Evolutionary conservation across 2,113 vertebrate species (phyloP).

Genomic region (Grantiella picta): DNA sequence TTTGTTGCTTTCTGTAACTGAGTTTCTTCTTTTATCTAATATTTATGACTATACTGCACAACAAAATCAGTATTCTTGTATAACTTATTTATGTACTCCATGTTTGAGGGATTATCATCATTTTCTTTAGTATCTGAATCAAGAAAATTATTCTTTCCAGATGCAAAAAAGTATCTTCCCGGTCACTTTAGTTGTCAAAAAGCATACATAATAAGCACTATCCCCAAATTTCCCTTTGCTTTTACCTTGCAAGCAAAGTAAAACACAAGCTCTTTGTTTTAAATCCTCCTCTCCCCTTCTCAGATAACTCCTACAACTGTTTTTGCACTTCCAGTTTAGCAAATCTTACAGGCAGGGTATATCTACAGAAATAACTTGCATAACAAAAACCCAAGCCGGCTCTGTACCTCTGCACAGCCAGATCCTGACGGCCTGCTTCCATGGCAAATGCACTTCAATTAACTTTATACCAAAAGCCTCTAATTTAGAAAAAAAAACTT

Average conservation of each 20-base stretch:
- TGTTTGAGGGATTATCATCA: not conserved
- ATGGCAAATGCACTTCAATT: not conserved
- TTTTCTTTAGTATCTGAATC: not conserved
- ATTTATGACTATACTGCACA: not conserved
- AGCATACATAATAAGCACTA: not conserved
- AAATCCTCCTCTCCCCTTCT: not conserved
- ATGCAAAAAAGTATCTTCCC: not conserved
- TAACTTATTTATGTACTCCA: not conserved
- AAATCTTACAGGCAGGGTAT: not conserved
- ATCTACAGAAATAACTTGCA: not conserved
- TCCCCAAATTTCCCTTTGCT: not conserved
- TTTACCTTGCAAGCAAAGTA: not conserved
- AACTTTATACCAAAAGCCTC: not conserved
- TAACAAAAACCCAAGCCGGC: not conserved
- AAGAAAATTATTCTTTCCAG: not conserved
- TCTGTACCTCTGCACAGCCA: not conserved
- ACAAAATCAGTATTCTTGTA: not conserved
- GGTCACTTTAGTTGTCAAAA: not conserved
- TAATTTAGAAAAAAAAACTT: not conserved
- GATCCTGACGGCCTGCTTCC: not conserved
- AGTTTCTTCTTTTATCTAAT: not conserved
- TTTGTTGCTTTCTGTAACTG: not conserved
- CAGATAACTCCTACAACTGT: not conserved
- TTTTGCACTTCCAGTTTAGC: not conserved
- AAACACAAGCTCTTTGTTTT: not conserved